These are phyloP conservation scores for pig (Sus scrofa) DNA, from an alignment of 2,113 vertebrate species.

Conservation along the genomic window DNA sequence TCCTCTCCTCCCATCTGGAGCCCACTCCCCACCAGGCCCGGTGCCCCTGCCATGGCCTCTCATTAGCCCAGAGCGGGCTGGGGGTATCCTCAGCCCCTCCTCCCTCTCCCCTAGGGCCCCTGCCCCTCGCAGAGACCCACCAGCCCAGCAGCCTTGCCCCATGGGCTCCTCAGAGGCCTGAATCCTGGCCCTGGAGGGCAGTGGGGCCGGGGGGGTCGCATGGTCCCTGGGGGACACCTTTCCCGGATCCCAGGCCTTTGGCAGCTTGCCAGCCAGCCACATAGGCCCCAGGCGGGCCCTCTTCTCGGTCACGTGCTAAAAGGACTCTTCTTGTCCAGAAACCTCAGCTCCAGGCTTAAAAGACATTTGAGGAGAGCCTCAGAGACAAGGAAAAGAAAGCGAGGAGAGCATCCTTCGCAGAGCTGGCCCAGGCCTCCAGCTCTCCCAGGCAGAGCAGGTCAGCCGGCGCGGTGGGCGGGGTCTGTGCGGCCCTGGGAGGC, in stretches of 20 bases:
- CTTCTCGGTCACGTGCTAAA: not conserved
- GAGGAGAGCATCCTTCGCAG: slow-evolving; percentile 25
- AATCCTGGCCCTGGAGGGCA: slow-evolving; percentile 75
- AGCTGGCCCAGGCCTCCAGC: not conserved
- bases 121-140: not conserved
- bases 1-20: not conserved
- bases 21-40: not conserved
- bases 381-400: slow-evolving; percentile 62
- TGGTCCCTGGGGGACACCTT: not conserved
- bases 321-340: slow-evolving; percentile 47
- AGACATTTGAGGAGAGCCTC: slow-evolving; percentile 25
- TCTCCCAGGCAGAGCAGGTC: not conserved
- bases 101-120: not conserved
- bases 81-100: not conserved
- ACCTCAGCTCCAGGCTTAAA: slow-evolving; percentile 2
- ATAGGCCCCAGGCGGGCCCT: not conserved
- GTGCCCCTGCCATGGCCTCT: not conserved
- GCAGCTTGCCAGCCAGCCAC: not conserved
- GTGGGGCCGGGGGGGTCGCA: not conserved
- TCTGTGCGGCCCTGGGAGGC: slow-evolving; percentile 56
- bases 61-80: not conserved
- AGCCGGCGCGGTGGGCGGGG: not conserved
- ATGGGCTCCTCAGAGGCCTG: slow-evolving; percentile 80
- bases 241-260: not conserved
- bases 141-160: slow-evolving; percentile 53